phyloP scores from a whole-genome alignment of 2,888 invertebrate genomes.

The Sthenelais limicola region DNA sequence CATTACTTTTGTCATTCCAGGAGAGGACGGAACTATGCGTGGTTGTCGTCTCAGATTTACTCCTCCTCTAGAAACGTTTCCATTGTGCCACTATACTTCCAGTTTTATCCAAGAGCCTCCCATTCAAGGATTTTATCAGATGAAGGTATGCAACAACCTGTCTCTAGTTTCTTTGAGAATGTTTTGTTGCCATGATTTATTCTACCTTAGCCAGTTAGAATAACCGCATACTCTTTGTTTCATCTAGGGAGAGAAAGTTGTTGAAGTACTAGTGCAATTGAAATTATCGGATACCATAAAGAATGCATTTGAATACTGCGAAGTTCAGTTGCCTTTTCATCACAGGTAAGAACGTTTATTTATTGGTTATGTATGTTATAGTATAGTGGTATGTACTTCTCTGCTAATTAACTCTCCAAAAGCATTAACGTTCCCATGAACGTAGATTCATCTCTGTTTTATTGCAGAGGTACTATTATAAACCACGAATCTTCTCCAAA shows the following conservation, averaged over 20 bases:
- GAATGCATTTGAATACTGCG: conserved; percentile 66
- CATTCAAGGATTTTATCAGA: conserved; percentile 62
- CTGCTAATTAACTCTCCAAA: no score
- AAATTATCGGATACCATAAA: conserved; percentile 60
- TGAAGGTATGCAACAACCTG: conserved; percentile 58
- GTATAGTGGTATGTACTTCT: no score
- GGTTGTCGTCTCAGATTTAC: conserved; percentile 56
- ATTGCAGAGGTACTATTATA: conserved; percentile 52
- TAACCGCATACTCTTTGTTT: neutral
- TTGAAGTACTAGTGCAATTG: conserved; percentile 53
- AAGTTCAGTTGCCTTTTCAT: conserved; percentile 64
- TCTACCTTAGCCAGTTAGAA: neutral
- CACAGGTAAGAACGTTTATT: conserved; percentile 55
- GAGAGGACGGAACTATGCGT: conserved; percentile 9
- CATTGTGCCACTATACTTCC: conserved; percentile 64
- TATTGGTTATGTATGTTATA: no score
- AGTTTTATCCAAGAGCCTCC: conserved; percentile 57
- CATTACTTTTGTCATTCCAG: neutral
- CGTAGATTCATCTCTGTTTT: neutral
- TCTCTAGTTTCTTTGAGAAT: neutral
- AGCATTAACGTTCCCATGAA: no score
- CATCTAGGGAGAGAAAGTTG: conserved; percentile 42
- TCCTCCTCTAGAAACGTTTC: conserved; percentile 62
- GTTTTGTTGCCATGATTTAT: neutral
- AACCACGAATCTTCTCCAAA: conserved; percentile 58